Percentiles rank a stretch among this genome's conserved stretches.
Evolutionary conservation across 2,113 vertebrate species (phyloP).

Genomic region (cattle (Bos taurus)): ARS-UCD2.0 NC_037335.1:61073501-61074000

Average conservation of each 20-base stretch:
- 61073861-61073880: neutral
- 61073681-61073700: neutral
- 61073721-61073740: neutral
- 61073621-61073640: neutral
- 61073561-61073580: neutral
- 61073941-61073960: neutral
- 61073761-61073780: neutral
- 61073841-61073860: neutral
- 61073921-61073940: neutral
- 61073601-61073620: neutral
- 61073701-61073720: neutral
- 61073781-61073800: neutral
- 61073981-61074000: neutral
- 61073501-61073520: neutral
- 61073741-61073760: neutral
- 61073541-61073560: neutral
- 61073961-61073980: neutral
- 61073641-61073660: neutral
- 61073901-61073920: neutral
- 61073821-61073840: neutral
- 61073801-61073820: neutral
- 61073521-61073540: neutral
- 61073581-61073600: neutral
- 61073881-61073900: neutral
- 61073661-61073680: neutral